Evolutionary conservation across 1,140 invertebrate species (phyloP), one percentile per base, ranked within the genome.

Genomic region (Habropoda laboriosa): DNA sequence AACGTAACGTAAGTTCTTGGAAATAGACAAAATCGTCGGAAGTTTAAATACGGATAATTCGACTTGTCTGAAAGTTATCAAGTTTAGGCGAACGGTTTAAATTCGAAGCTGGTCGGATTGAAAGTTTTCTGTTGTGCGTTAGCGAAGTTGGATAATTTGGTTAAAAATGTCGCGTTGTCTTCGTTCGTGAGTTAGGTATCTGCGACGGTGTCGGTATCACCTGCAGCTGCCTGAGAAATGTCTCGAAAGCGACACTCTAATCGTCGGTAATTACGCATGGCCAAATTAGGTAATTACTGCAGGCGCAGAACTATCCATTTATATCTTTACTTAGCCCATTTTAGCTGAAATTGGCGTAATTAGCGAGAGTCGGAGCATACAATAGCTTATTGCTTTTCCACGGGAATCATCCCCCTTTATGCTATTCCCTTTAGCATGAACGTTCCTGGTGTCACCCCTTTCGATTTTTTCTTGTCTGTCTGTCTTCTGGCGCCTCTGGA

Each of bases 251-350:
- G 79, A 89, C 85, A 79, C 85, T 87, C 89, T 88, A 90, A 88
- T 89, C 87, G 82, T 66, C 66, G 80, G 67, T 78, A 88, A 90
- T 89, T 88, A 77, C 88, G 79, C 76, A 81, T 75, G 71, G 79
- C 73, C 83, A 85, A 90, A 90, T 90, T 86, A 88, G 87, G 81
- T 87, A 88, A 89, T 90, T 90, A 90, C 81, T 32, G n/a, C 61
- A 66, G 45, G 51, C 66, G 38, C 35, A 24, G 47, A 18, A 16
- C 40, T 47, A 81, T 74, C 66, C 80, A 57, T 86, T 89, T 83
- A 72, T 75, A 74, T 77, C 73, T 83, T 89, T 82, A 78, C 80
- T 83, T 88, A 80, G 80, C 78, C 73, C 87, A 82, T 83, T 90
- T 89, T 77, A 73, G 47, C 57, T 60, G 47, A 35, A 86, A 79